Evolutionary conservation across 2,797 vertebrate genomes (phyloP).

Genomic region (Sus cebifrons): DNA sequence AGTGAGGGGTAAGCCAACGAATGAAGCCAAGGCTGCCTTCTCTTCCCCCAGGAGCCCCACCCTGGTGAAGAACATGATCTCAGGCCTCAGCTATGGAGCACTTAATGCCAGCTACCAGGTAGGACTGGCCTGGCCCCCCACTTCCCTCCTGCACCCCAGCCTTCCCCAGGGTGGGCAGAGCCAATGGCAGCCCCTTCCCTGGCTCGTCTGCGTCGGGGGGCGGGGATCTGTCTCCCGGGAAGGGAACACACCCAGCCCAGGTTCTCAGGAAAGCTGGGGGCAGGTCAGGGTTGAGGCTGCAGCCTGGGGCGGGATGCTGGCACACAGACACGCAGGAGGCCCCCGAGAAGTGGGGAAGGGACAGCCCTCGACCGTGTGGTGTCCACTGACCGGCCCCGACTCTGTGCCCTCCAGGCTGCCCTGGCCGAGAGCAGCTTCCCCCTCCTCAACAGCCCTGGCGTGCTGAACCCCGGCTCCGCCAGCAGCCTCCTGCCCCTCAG

Average conservation of each 20-base stretch:
- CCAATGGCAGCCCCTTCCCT: rapidly evolving
- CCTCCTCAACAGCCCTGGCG: conserved; percentile 95
- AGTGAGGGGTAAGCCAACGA: neutral
- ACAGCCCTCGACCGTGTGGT: neutral
- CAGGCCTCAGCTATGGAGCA: conserved; percentile 97
- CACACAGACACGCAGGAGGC: neutral
- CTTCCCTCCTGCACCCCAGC: neutral
- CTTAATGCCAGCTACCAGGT: conserved; percentile 99
- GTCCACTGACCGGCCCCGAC: neutral
- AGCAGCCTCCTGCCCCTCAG: conserved; percentile 97
- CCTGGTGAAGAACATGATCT: conserved; percentile 99
- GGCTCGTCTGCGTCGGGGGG: neutral
- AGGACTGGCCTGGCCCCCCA: neutral
- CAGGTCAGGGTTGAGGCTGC: neutral
- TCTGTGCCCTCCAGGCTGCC: conserved; percentile 91
- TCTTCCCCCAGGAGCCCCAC: conserved; percentile 95
- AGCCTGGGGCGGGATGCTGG: neutral
- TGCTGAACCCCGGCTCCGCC: conserved; percentile 95
- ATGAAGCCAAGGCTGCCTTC: rapidly evolving
- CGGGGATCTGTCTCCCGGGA: neutral
- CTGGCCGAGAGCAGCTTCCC: conserved; percentile 98
- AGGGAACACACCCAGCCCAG: neutral
- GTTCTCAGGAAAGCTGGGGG: neutral
- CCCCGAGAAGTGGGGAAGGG: neutral
- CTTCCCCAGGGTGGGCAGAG: neutral